phyloP scores from a whole-genome alignment of 2,888 invertebrate genomes.

The Cryptus armator region DNA sequence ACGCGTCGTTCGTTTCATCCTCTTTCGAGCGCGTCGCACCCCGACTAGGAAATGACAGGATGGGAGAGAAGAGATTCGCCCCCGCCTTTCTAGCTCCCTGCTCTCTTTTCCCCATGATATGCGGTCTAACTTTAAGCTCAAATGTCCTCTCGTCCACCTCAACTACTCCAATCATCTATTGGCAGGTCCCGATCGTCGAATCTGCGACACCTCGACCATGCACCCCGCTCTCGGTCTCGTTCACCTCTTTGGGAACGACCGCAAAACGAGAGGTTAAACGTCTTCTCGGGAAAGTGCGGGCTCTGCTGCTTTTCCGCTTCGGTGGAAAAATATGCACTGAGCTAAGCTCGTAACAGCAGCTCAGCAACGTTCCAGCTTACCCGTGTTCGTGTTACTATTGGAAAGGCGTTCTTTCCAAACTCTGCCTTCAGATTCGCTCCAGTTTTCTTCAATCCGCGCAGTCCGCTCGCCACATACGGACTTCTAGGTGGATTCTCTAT shows the following conservation, averaged over 20 bases:
- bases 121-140: constrained; percentile 25
- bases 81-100: neutral
- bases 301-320: constrained; percentile 59
- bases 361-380: constrained; percentile 8
- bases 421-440: neutral
- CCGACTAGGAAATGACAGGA: neutral
- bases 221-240: neutral
- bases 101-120: neutral
- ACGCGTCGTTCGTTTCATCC: constrained; percentile 63
- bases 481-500: constrained; percentile 7
- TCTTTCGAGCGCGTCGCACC: constrained; percentile 22
- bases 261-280: constrained; percentile 35
- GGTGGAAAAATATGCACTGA: constrained; percentile 64
- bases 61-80: neutral
- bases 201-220: constrained; percentile 28
- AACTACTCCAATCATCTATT: constrained; percentile 49
- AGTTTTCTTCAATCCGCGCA: constrained; percentile 14
- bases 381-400: neutral
- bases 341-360: constrained; percentile 18
- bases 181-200: constrained; percentile 35
- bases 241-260: constrained; percentile 39
- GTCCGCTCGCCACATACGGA: neutral
- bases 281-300: constrained; percentile 56
- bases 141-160: constrained; percentile 48
- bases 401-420: constrained; percentile 13